Evolutionary conservation across 2,113 vertebrate genomes (phyloP), one percentile per base, ranked within the genome.

Genomic region (Gymnocephalus cernua): DNA sequence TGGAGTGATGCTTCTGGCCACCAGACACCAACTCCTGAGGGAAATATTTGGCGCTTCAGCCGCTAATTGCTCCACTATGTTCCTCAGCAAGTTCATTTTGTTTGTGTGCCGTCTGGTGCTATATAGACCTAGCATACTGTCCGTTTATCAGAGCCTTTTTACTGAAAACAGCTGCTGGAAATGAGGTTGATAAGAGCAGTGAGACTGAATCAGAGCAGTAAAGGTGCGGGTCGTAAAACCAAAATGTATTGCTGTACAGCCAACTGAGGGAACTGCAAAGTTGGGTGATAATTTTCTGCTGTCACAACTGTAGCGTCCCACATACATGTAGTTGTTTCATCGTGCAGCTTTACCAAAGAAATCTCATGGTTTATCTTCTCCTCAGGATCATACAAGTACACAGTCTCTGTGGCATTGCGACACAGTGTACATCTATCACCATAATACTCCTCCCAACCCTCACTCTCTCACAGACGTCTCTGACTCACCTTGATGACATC

Each of bases 401-500:
- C 6, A 35, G 18, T 27, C 15, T 59, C 32, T 15, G 21, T 45
- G 27, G 32, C 41, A 35, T 65, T 75, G 51, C 25, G 1, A 70
- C 75, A 54, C 0, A 3, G 51, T 13, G n/a, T 23, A 13, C 23
- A 11, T 23, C n/a, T 23, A n/a, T 54, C 12, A 23, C 21, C 7
- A 23, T 44, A 57, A 59, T 10, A 27, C 16, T 29, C 4, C 38
- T 63, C n/a, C 23, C 53, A 45, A 51, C 47, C 25, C 16, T 1
- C 73, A 23, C 18, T 6, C 13, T 4, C 53, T 21, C 25, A 29
- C 14, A 57, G 23, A 57, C 25, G 14, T 35, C 58, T 74, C 56
- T 87, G 80, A 89, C 76, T 91, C 88, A 87, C 79, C 61, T 84
- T 69, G 71, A 88, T 91, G 90, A 92, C 91, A 83, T 91, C 88